A percentile compares a stretch with the other conserved stretches of the same genome.
Evolutionary conservation across 2,888 invertebrate genomes (phyloP).

Genomic region (Acrobasis consociella): DNA sequence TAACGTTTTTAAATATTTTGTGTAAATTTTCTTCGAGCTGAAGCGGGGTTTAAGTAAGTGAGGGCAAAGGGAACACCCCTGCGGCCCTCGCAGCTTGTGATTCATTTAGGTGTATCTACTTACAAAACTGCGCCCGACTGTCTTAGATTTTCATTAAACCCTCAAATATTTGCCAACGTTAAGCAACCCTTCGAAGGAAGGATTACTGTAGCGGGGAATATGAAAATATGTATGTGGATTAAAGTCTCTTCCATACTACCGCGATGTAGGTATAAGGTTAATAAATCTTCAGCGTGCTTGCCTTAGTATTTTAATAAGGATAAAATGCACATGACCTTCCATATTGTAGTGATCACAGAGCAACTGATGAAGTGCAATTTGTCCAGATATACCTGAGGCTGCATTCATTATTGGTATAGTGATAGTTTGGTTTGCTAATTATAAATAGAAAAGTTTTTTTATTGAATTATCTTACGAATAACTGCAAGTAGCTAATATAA

Average conservation of each 20-base stretch:
- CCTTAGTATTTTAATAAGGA: no score
- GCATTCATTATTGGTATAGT: no score
- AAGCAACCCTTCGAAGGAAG: conserved; percentile 55
- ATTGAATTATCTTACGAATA: no score
- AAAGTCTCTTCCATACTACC: conserved; percentile 38
- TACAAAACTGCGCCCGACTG: conserved; percentile 60
- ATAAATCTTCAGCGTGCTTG: no score
- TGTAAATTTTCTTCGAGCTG: neutral
- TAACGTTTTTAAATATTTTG: neutral
- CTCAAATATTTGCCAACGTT: conserved; percentile 71
- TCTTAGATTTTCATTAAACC: conserved; percentile 75
- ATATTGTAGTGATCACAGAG: no score
- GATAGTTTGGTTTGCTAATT: no score
- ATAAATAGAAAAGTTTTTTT: no score
- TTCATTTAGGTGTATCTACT: conserved; percentile 68
- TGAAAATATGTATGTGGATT: conserved; percentile 68
- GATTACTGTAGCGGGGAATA: conserved; percentile 61
- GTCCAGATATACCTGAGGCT: no score
- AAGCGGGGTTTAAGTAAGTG: neutral
- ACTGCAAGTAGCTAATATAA: no score
- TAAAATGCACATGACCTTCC: no score
- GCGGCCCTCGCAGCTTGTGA: conserved; percentile 46
- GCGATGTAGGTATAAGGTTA: no score
- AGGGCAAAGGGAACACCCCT: neutral
- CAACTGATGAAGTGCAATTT: no score